Evolutionary conservation across 2,113 vertebrate species (phyloP).

Genomic region (Tiliqua scincoides): DNA sequence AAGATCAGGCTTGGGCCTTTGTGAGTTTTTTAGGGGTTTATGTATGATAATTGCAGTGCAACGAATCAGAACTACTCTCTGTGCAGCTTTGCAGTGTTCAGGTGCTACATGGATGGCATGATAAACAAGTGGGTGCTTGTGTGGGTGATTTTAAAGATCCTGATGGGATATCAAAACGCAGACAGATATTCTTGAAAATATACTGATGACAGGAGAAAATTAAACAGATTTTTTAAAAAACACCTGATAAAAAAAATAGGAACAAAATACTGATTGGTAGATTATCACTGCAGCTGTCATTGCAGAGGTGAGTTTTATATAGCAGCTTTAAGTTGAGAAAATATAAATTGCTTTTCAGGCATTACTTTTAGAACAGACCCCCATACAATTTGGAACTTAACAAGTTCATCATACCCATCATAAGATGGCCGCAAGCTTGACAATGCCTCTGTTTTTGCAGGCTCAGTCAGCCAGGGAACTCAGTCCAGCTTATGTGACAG

Average conservation of each 20-base stretch:
- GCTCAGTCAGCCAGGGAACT: not conserved
- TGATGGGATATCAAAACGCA: not conserved
- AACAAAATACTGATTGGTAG: not conserved
- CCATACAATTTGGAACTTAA: not conserved
- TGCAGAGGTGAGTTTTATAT: not conserved
- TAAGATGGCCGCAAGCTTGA: not conserved
- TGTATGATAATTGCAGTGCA: not conserved
- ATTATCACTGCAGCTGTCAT: not conserved
- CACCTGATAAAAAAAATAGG: no score
- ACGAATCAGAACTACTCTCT: not conserved
- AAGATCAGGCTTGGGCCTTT: not conserved
- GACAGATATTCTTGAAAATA: not conserved
- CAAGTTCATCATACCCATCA: not conserved
- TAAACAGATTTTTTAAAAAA: no score
- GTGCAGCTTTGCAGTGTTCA: not conserved
- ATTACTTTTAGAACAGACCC: not conserved
- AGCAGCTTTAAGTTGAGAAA: not conserved
- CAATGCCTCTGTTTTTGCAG: not conserved
- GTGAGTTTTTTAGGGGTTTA: not conserved
- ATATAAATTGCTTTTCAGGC: not conserved
- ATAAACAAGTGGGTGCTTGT: not conserved
- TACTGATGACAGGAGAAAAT: not conserved
- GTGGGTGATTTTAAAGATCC: no score
- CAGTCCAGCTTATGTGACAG: not conserved
- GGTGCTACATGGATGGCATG: not conserved